Percentiles rank a stretch among this genome's conserved stretches.
phyloP scores from a whole-genome alignment of 2,797 vertebrate species.

The Chaunax sp. region DNA sequence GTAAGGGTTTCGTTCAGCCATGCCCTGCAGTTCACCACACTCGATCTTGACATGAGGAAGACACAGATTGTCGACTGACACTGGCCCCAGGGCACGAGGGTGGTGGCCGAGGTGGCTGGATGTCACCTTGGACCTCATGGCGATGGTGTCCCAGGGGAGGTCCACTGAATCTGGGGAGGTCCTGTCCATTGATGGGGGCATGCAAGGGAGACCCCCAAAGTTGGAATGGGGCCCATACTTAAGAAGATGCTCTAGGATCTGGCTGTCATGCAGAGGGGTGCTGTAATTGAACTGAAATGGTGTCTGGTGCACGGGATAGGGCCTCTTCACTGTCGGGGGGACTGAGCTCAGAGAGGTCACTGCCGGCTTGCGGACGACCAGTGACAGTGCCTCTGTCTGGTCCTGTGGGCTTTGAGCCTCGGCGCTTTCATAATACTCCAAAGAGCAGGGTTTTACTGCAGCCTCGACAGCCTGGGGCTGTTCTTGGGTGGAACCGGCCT shows the following conservation, averaged over 20 bases:
- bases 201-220: conserved; percentile 76
- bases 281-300: conserved; percentile 81
- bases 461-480: conserved; percentile 70
- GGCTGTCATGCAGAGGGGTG: conserved; percentile 83
- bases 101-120: conserved; percentile 84
- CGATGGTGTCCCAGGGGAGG: conserved; percentile 84
- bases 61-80: conserved; percentile 78
- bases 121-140: conserved; percentile 82
- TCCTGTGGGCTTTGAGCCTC: conserved; percentile 77
- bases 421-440: conserved; percentile 78
- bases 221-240: conserved; percentile 80
- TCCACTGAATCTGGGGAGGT: conserved; percentile 80
- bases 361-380: conserved; percentile 78
- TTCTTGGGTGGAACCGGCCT: conserved; percentile 58
- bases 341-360: conserved; percentile 73
- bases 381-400: conserved; percentile 81
- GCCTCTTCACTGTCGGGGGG: conserved; percentile 80
- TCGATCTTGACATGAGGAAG: conserved; percentile 87
- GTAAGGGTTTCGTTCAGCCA: conserved; percentile 80
- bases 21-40: conserved; percentile 79
- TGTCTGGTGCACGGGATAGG: conserved; percentile 76
- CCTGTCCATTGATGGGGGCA: conserved; percentile 75
- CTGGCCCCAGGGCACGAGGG: conserved; percentile 70
- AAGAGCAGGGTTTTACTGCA: conserved; percentile 60
- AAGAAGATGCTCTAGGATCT: conserved; percentile 87